phyloP scores from a whole-genome alignment of 2,113 vertebrate genomes.

The Chaenogobius annularis region DNA sequence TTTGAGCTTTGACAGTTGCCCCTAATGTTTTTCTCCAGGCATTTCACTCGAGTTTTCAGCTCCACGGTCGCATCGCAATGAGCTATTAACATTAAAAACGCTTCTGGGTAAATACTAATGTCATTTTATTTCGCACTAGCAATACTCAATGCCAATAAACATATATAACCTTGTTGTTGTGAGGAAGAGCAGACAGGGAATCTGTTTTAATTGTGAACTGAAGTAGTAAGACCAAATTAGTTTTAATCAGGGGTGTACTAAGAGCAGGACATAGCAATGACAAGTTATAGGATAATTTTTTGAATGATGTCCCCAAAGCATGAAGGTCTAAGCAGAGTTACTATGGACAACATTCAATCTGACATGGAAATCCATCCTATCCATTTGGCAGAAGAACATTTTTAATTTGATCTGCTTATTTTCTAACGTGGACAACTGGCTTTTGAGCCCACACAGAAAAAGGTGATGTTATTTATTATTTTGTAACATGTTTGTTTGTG shows the following conservation, averaged over 20 bases:
- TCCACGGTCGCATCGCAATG: conserved; percentile 2
- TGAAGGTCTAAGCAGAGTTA: not conserved
- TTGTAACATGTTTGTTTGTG: no score
- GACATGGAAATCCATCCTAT: not conserved
- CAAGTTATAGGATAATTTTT: not conserved
- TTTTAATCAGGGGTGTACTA: not conserved
- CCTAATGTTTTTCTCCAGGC: conserved; percentile 5
- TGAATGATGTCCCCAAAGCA: not conserved
- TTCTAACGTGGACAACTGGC: no score
- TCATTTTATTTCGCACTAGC: not conserved
- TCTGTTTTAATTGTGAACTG: not conserved
- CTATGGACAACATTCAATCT: not conserved
- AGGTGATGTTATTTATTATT: no score
- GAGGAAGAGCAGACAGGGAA: not conserved
- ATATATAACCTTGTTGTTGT: not conserved
- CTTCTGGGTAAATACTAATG: conserved; percentile 1
- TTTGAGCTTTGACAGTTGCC: conserved; percentile 12
- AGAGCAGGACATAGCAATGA: not conserved
- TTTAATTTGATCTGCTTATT: no score
- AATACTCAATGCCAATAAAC: not conserved
- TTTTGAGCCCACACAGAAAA: no score
- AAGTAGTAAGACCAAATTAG: not conserved
- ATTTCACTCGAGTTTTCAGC: not conserved
- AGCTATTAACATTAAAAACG: conserved; percentile 12
- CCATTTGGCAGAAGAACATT: not conserved